These are phyloP conservation scores for Ips nitidus DNA, from an alignment of 1,140 invertebrate species.

Conservation along the genomic window DNA sequence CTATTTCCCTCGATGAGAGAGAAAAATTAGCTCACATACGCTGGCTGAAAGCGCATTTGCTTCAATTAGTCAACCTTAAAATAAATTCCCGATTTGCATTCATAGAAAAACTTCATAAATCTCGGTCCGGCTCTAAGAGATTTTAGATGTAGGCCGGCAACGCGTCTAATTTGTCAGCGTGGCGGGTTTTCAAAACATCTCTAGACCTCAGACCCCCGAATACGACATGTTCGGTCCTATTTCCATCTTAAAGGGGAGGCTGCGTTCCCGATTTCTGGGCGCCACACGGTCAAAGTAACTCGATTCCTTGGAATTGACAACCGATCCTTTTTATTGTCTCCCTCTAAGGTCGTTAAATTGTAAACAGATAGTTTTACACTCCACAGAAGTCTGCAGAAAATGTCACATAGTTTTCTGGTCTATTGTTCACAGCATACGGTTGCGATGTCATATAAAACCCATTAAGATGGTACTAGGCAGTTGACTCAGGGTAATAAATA, in stretches of 20 bases:
- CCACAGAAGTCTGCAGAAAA: no score
- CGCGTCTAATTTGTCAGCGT: slow-evolving; percentile 22
- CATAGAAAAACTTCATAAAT: slow-evolving; percentile 32
- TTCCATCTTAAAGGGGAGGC: slow-evolving; percentile 5
- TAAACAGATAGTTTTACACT: no score
- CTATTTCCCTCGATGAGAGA: no score
- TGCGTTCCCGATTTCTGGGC: slow-evolving; percentile 12
- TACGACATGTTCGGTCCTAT: slow-evolving; percentile 6
- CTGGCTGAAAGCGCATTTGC: not conserved
- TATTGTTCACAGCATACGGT: no score
- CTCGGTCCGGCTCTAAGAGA: slow-evolving; percentile 24
- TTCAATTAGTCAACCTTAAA: slow-evolving; percentile 27
- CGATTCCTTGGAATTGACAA: no score
- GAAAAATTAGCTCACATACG: not conserved
- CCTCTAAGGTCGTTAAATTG: no score
- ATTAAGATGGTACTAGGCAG: no score
- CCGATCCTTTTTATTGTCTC: no score
- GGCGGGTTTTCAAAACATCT: slow-evolving; percentile 21
- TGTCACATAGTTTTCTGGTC: no score
- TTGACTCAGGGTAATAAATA: no score
- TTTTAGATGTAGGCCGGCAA: slow-evolving; percentile 27
- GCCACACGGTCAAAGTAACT: not conserved
- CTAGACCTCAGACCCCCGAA: slow-evolving; percentile 13
- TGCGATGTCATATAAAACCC: no score
- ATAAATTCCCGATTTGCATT: slow-evolving; percentile 32